phyloP scores from a whole-genome alignment of 2,888 invertebrate genomes.

The Parnassius glacialis region DNA sequence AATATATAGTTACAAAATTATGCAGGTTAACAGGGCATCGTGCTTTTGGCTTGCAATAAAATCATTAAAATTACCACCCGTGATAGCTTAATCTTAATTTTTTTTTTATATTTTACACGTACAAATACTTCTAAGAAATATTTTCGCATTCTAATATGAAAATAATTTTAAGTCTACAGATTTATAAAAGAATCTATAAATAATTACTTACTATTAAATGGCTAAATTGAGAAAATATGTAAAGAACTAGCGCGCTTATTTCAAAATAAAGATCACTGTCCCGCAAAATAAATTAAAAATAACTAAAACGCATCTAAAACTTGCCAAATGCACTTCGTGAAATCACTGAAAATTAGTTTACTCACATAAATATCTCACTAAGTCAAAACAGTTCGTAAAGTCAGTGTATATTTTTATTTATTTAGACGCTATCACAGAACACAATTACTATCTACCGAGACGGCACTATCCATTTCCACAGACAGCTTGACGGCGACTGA shows the following conservation, averaged over 20 bases:
- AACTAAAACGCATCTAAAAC: slow-evolving; percentile 34
- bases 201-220: slow-evolving; percentile 11
- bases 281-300: slow-evolving; percentile 37
- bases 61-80: no score
- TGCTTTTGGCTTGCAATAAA: no score
- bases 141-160: no score
- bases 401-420: neutral
- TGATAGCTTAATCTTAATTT: no score
- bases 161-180: no score
- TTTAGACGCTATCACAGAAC: slow-evolving; percentile 1
- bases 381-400: slow-evolving; percentile 5
- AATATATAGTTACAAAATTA: no score
- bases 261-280: slow-evolving; percentile 28
- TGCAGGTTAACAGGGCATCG: no score
- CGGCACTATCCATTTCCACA: slow-evolving; percentile 17
- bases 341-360: slow-evolving; percentile 31
- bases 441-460: no score
- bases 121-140: no score
- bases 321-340: slow-evolving; percentile 41
- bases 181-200: no score
- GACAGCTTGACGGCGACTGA: slow-evolving; percentile 28
- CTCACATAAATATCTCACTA: slow-evolving; percentile 12
- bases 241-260: slow-evolving; percentile 19
- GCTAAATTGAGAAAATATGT: slow-evolving; percentile 3
- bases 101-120: no score